Evolutionary conservation across 2,888 invertebrate genomes (phyloP), one percentile per base, ranked within the genome.

Genomic region (Euphydryas editha): DNA sequence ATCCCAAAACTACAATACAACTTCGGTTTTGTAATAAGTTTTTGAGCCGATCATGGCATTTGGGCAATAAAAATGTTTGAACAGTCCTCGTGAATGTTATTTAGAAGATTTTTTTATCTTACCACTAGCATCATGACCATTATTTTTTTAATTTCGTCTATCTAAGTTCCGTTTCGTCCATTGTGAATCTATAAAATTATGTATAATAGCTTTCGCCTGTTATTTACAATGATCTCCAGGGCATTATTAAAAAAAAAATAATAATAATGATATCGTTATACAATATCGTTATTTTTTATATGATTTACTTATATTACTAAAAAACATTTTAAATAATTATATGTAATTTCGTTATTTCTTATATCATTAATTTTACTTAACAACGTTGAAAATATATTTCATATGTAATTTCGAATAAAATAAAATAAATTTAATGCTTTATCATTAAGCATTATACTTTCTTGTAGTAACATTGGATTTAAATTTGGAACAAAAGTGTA

Each of bases 1-100:
- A 77, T 82, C 84, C 80, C 80, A 61, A 72, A 72, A 76, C 78
- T 81, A 87, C 88, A 88, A 90, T 87, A 81, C 59, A 71, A 72
- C 72, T 76, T 79, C 72, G 83, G 84, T 83, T 85, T 85, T 85
- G 86, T 87, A 84, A 84, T 83, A 85, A 84, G 81, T 81, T 82
- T 81, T 83, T 73, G 78, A 75, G 79, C 73, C 82, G 80, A 86
- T 86, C 83, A 80, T 78, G 80, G 71, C 59, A 76, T 75, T 73
- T 76, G 75, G 78, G 83, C 81, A 82, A 84, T 83, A 82, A 78
- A 79, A 73, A 73, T 76, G 75, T 81, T 81, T 81, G 74, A 73
- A 75, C 70, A 74, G 63, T 75, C 70, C 70, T 66, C 75, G 73
- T 68, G 64, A 69, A 71, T 30, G 13, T 61, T 60, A 63, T 69